Evolutionary conservation across 2,797 vertebrate species (phyloP), one percentile per base, ranked within the genome.

Genomic region (Amniataba percoides): DNA sequence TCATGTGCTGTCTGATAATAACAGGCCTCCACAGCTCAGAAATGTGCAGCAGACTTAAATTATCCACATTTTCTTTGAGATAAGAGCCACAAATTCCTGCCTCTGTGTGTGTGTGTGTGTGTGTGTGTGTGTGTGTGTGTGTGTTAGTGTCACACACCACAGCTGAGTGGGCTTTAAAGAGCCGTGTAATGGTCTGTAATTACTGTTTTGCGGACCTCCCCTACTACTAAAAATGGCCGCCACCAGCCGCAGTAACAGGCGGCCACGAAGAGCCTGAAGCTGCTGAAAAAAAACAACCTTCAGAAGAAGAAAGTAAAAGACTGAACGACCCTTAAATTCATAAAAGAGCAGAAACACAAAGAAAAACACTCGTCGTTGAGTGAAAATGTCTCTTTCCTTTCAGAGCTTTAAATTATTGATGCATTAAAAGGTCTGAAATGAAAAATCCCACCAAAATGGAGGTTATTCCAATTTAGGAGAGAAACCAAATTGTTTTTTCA

Each of bases 141-240:
- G 25, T 53, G 39, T 59, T 5, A n/a, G 62, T 31, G 27, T 66
- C 64, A 71, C 43, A 67, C 49, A 56, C 67, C 61, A 57, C 77
- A 55, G 76, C 74, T 7, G 53, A 71, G 51, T 51, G 70, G 48
- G 52, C 69, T 86, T 71, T 75, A 69, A 87, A 40, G 45, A 72
- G 48, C 58, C 1, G 2, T 42, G 39, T 75, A 81, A 86, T 52
- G 70, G 67, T 13, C 80, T 79, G 61, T 86, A 79, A 90, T 88
- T 83, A 84, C 53, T 21, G 65, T 68, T 59, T 27, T 56, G 61
- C 3, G 5, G 51, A 72, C 67, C 49, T 77, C 51, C 25, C 9
- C 36, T 36, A 7, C 58, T 79, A 49, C 84, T 74, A 77, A 77
- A 88, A 74, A 87, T 66, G 78, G 67, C 66, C 3, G 21, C 68